phyloP scores from a whole-genome alignment of 2,888 invertebrate genomes.

The Opisthograptis luteolata region DNA sequence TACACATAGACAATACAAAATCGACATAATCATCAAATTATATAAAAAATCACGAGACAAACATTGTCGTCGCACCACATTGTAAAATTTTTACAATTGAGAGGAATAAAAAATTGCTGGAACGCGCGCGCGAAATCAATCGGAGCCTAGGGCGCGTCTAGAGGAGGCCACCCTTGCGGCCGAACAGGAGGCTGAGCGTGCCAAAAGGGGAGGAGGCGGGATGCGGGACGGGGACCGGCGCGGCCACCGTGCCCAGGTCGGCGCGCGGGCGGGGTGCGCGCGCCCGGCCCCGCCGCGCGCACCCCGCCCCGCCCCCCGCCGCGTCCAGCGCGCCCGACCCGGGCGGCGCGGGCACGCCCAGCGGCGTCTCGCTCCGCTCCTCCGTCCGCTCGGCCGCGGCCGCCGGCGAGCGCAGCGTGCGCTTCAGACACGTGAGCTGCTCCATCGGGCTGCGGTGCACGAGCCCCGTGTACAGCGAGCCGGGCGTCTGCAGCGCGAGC shows the following conservation, averaged over 20 bases:
- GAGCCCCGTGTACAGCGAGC: conserved; percentile 85
- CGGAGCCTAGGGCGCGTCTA: conserved; percentile 38
- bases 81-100: background rate
- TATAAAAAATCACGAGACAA: conserved; percentile 36
- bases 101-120: background rate
- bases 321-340: conserved; percentile 84
- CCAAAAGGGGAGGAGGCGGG: conserved; percentile 85
- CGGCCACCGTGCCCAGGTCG: conserved; percentile 60
- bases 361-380: conserved; percentile 56
- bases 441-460: conserved; percentile 91
- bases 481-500: conserved; percentile 84
- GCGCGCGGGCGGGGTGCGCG: conserved; percentile 69
- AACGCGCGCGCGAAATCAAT: background rate
- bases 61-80: conserved; percentile 9
- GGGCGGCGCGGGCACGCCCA: conserved; percentile 86
- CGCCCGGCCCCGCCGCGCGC: conserved; percentile 73
- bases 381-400: conserved; percentile 56
- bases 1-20: conserved; percentile 13
- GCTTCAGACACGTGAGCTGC: conserved; percentile 89
- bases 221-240: conserved; percentile 46
- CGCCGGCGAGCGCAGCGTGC: conserved; percentile 72
- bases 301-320: conserved; percentile 65
- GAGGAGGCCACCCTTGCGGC: conserved; percentile 93
- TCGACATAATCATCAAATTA: conserved; percentile 36
- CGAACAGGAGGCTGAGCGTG: conserved; percentile 91